Evolutionary conservation across 1,140 invertebrate genomes (phyloP), one percentile per base, ranked within the genome.

Genomic region (Gryllus bimaculatus): DNA sequence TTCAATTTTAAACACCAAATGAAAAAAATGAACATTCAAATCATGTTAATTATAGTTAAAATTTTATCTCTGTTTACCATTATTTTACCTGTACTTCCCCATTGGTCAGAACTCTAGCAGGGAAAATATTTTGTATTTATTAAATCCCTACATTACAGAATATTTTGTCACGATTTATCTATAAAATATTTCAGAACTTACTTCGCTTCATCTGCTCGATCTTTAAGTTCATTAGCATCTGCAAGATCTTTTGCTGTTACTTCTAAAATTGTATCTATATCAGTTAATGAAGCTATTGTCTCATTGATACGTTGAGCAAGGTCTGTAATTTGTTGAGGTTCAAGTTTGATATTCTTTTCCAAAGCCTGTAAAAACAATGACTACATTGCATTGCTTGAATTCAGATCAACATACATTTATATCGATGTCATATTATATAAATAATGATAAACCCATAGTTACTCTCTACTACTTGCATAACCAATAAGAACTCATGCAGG

Each of bases 251-350:
- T 90, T 77, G 90, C 90, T 0, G 97, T 98, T 76, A 93, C 96
- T 39, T 89, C 88, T 73, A 98, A 91, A 82, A 98, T 98, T 80
- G 90, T 89, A 82, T 98, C 95, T 79, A 97, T 96, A 84, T 98
- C 91, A 48, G 94, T 96, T 8, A 98, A 86, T 10, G 93, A 93
- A 7, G 91, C 90, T 8, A 98, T 94, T 8, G 95, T 96, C 20
- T 91, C 87, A 83, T 95, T 94, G 78, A 99, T 98, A 82, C 93
- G 88, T 73, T 91, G 87, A 6, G 96, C 95, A 74, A 98, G 84
- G 47, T 92, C 88, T 75, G 90, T 91, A 79, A 99, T 98, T 87
- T 98, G 91, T 79, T 95, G 91, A 7, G 96, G 96, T 84, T 92
- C 90, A 74, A 95, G 84, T 10, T 92, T 90, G 12, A 94, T 94